Conservation (phyloP, 2,113 vertebrate genomes). For the Brachypodius melanocephalos region DNA sequence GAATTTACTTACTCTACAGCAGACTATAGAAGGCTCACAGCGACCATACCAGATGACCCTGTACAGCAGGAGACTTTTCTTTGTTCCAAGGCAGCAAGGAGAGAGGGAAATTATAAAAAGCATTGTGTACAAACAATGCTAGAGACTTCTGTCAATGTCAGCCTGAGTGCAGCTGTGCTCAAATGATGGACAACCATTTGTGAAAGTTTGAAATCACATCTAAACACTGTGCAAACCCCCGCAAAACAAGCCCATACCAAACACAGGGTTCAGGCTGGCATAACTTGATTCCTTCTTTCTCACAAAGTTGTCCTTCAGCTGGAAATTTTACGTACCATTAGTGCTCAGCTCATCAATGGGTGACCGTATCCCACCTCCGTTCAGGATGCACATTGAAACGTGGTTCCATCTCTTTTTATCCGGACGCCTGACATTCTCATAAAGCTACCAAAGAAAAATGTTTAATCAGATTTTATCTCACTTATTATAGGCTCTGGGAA, state of each 20-base stretch:
- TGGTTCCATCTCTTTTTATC: slow-evolving; percentile 84
- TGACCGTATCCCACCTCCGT: slow-evolving; percentile 83
- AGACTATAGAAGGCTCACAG: background rate
- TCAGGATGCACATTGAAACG: slow-evolving; percentile 85
- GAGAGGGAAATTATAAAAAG: background rate
- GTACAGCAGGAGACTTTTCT: background rate
- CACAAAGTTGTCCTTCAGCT: background rate
- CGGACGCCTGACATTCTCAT: slow-evolving; percentile 75
- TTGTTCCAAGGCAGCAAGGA: background rate
- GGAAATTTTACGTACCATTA: slow-evolving; percentile 74
- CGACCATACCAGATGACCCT: rapidly evolving
- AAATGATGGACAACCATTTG: background rate
- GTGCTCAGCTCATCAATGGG: slow-evolving; percentile 81
- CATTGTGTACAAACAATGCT: background rate
- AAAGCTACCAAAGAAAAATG: slow-evolving; percentile 73
- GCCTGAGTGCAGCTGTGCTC: background rate
- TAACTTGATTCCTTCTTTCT: background rate
- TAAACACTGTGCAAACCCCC: background rate
- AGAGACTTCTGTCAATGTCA: background rate
- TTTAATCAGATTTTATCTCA: background rate
- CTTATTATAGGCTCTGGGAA: background rate
- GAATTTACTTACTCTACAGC: background rate
- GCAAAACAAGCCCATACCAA: background rate
- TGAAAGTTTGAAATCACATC: background rate
- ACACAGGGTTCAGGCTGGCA: background rate